Base-by-base conservation (phyloP, 1,140 invertebrate genomes). In the Luehdorfia chinensis region DNA sequence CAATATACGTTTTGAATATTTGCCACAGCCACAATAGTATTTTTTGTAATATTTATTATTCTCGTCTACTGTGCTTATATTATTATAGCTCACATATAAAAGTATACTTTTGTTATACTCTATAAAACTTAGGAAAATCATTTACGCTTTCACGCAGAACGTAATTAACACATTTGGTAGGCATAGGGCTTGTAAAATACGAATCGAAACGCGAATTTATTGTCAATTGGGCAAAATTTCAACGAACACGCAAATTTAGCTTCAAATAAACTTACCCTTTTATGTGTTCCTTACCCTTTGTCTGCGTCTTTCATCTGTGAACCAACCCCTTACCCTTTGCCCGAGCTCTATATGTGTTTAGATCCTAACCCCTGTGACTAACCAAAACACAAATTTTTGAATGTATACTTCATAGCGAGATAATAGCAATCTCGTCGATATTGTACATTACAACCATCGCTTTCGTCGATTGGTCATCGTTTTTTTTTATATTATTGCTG, bases 251-350 rank as follows among this genome's bases (percentile, higher is more conserved):
- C 79, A 84, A 83, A 81, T 75, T 79, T 72, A 77, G 75, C 79
- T 84, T 84, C 73, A 72, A 84, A 80, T 83, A 79, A 84, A 85
- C 80, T 80, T 83, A 80, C 79, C 80, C 77, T 77, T 84, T 81
- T 87, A 88, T 89, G 84, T 86, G 80, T 87, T 86, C 84, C 81
- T 86, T 88, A 88, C 84, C 89, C 88, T 88, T 88, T 90, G 89
- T 90, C 88, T 90, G 86, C 89, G 89, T 90, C 89, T 87, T 76
- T 90, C 89, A 90, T 87, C 85, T 87, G 85, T 88, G 79, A 85
- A 87, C 86, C 84, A 71, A 77, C 75, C 80, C 77, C 70, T 75
- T 74, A 80, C 76, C 73, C 78, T 73, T 66, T 71, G 64, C 70
- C 83, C 83, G 56, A 72, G 67, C 79, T 87, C 87, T 79, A 76